Conservation (phyloP, 2,888 invertebrate species). For the Ceramica pisi region DNA sequence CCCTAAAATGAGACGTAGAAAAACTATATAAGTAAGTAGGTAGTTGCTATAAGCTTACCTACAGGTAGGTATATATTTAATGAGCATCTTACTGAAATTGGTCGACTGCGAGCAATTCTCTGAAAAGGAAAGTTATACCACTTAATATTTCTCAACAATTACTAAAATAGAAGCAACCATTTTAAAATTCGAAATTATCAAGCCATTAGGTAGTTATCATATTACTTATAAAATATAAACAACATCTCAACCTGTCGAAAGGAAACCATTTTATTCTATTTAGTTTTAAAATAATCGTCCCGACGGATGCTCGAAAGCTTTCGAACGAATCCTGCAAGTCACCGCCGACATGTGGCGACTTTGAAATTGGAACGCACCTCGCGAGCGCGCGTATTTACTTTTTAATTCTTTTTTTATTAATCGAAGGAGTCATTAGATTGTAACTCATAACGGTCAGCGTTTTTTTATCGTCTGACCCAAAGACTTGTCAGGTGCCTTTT, state of each 20-base stretch:
- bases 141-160: background rate
- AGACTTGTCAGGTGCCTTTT: conserved; percentile 81
- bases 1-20: no score
- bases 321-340: conserved; percentile 81
- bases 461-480: conserved; percentile 77
- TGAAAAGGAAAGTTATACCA: background rate
- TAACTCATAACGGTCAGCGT: conserved; percentile 85
- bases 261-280: conserved; percentile 68
- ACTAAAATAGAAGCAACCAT: conserved; percentile 14
- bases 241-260: conserved; percentile 67
- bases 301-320: conserved; percentile 64
- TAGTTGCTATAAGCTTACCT: no score
- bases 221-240: conserved; percentile 67
- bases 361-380: conserved; percentile 82
- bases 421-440: conserved; percentile 86
- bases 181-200: conserved; percentile 46
- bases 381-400: conserved; percentile 81
- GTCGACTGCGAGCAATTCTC: background rate
- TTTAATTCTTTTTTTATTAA: conserved; percentile 78
- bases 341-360: conserved; percentile 87
- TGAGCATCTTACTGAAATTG: no score
- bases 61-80: background rate
- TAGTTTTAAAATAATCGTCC: conserved; percentile 70
- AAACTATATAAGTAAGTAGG: background rate
- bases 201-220: conserved; percentile 65